Conservation (phyloP, 2,113 vertebrate species). For the Leptocoma aspasia region DNA sequence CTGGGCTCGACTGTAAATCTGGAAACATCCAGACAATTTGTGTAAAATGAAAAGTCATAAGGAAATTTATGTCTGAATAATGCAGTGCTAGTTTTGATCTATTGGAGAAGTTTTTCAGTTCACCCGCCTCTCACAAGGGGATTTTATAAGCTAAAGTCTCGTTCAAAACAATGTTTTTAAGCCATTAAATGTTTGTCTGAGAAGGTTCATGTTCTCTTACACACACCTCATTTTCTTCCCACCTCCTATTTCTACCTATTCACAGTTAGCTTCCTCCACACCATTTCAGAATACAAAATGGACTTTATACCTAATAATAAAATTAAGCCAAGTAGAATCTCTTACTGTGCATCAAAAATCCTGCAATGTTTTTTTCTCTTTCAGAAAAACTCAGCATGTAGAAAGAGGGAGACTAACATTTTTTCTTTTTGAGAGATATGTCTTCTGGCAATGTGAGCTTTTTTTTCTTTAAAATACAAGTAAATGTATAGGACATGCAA, state of each 20-base stretch:
- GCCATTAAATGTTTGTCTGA: neutral
- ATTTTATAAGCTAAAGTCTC: neutral
- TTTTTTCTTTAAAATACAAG: neutral
- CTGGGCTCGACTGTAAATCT: neutral
- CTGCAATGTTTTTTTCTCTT: neutral
- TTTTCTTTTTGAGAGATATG: neutral
- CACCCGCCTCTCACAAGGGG: neutral
- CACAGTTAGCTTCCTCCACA: neutral
- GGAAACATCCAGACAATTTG: neutral
- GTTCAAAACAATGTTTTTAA: neutral
- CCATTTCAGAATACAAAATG: neutral
- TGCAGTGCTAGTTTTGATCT: neutral
- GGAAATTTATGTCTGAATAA: slow-evolving; percentile 9
- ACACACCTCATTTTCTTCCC: neutral
- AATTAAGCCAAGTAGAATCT: neutral
- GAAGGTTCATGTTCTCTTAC: neutral
- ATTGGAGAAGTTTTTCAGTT: neutral
- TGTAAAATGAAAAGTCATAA: neutral
- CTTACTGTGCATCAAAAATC: neutral
- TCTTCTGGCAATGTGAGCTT: neutral
- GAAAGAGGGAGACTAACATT: neutral
- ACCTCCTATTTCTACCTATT: neutral
- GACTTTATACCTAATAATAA: neutral
- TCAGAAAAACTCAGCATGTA: neutral
- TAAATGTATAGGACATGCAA: neutral